Percentiles rank a stretch among this genome's conserved stretches.
Evolutionary conservation across 2,888 invertebrate species (phyloP).

Genomic region (Calameuta pallipes): DNA sequence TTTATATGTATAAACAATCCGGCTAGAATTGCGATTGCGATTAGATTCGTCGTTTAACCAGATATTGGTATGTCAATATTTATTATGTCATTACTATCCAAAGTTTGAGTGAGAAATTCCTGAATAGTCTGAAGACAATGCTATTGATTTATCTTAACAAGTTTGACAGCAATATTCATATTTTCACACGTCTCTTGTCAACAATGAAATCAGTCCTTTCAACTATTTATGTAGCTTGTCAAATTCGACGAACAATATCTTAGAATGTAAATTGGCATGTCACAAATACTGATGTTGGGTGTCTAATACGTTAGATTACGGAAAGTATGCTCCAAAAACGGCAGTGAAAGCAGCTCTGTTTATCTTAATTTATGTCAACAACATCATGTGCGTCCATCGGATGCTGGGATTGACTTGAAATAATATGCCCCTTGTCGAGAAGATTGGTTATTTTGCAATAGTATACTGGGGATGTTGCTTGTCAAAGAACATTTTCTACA

Average conservation of each 20-base stretch:
- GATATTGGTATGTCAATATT: neutral
- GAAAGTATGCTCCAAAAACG: neutral
- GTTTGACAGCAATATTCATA: neutral
- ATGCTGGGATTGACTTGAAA: neutral
- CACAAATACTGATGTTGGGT: neutral
- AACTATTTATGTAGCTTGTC: neutral
- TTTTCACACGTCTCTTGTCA: neutral
- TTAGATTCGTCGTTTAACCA: neutral
- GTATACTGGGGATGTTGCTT: constrained; percentile 44
- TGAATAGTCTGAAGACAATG: neutral
- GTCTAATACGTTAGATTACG: neutral
- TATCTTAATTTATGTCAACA: neutral
- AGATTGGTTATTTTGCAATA: constrained; percentile 47
- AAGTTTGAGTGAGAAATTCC: neutral
- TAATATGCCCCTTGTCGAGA: constrained; percentile 42
- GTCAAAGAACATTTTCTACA: constrained; percentile 34
- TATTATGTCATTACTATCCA: neutral
- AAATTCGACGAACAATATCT: neutral
- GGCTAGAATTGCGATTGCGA: neutral
- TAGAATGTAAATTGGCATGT: neutral
- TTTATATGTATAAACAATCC: neutral
- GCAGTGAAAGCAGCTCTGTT: neutral
- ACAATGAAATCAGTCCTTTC: neutral
- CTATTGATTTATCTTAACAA: neutral
- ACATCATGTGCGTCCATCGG: neutral